Evolutionary conservation across 2,113 vertebrate species (phyloP).

Genomic region (Eira barbara): DNA sequence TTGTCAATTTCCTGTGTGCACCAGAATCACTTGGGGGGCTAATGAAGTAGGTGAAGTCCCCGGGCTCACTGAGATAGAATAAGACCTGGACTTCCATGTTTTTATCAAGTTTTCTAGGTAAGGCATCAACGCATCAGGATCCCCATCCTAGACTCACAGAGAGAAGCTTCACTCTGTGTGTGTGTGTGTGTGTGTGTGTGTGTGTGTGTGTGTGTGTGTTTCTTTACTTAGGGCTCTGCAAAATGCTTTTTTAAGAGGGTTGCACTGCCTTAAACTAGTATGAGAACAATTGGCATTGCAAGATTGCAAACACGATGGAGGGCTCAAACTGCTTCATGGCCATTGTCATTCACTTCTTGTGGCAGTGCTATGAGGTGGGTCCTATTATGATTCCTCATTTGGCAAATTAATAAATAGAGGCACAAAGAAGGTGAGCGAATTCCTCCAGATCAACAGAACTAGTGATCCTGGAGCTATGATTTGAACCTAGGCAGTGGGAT

Average conservation of each 20-base stretch:
- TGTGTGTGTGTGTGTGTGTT: neutral
- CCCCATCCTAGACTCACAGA: neutral
- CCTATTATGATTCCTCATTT: neutral
- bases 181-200: neutral
- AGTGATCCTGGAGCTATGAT: neutral
- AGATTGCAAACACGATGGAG: neutral
- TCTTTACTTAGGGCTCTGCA: neutral
- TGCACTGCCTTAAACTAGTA: neutral
- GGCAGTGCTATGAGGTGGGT: neutral
- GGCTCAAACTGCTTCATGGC: neutral
- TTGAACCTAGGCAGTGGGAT: neutral
- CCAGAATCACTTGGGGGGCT: neutral
- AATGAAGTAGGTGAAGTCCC: neutral
- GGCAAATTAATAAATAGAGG: neutral
- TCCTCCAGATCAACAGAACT: neutral
- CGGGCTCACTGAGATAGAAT: neutral
- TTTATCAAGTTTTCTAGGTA: neutral
- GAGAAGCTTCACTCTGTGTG: neutral
- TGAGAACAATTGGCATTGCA: neutral
- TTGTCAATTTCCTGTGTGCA: neutral
- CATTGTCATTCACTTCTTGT: neutral
- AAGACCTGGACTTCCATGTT: neutral
- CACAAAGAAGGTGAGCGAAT: neutral
- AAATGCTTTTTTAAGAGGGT: neutral
- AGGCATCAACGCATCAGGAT: neutral